A percentile compares a stretch with the other conserved stretches of the same genome.
Conservation (phyloP, 2,797 vertebrate genomes). For the Manis pentadactyla region DNA sequence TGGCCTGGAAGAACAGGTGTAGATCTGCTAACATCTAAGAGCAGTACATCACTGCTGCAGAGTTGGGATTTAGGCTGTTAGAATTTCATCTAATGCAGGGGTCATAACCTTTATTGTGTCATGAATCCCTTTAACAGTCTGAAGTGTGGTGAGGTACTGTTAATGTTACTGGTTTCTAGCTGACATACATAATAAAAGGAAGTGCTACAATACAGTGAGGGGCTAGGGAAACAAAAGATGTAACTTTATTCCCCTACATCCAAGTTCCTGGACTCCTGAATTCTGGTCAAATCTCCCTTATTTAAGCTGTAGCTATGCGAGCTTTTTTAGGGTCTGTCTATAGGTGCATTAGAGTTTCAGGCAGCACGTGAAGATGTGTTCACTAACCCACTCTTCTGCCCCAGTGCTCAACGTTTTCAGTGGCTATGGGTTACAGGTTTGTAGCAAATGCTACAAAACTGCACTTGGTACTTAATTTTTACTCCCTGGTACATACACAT, state of each 20-base stretch:
- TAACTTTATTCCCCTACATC: no score
- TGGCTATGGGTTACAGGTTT: not conserved
- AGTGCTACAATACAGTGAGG: not conserved
- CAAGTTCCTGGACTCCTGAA: not conserved
- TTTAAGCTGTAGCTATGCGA: not conserved
- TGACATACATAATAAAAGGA: accelerated
- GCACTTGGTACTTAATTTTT: not conserved
- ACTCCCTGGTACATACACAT: not conserved
- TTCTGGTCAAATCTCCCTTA: not conserved
- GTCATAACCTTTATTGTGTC: not conserved
- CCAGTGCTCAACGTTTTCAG: not conserved
- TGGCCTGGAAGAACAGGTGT: accelerated
- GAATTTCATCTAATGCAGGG: not conserved
- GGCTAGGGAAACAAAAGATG: not conserved
- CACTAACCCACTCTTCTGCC: not conserved
- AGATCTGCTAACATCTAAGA: not conserved
- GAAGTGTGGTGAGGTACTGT: no score
- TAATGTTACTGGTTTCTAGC: not conserved
- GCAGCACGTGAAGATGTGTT: not conserved
- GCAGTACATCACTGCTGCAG: accelerated
- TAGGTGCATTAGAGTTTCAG: not conserved
- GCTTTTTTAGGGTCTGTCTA: not conserved
- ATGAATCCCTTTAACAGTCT: no score
- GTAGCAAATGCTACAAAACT: not conserved
- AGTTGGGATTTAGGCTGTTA: not conserved